A percentile compares a stretch with the other conserved stretches of the same genome.
Conservation (phyloP, 1,140 invertebrate species). For the Drosophila willistoni region DNA sequence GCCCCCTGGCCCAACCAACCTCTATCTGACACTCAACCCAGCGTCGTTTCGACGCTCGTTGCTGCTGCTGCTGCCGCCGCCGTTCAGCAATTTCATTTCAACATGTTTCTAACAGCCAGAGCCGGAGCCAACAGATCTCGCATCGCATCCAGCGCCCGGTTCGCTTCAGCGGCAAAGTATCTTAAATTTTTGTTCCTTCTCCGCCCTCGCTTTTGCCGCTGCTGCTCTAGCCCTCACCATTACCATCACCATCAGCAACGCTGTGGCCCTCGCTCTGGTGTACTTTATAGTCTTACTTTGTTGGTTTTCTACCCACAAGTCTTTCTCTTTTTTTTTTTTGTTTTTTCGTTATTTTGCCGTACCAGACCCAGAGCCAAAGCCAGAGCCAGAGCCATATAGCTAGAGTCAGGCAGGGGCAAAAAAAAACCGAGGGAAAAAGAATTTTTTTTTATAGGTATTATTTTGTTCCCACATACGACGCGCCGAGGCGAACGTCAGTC, state of each 20-base stretch:
- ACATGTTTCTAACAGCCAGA: conserved; percentile 71
- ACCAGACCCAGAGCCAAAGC: conserved; percentile 40
- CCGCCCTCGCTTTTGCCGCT: conserved; percentile 18
- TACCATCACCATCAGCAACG: conserved; percentile 12
- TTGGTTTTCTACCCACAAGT: conserved; percentile 82
- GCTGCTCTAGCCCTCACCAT: conserved; percentile 11
- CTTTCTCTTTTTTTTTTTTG: conserved; percentile 68
- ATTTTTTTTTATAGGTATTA: conserved; percentile 78
- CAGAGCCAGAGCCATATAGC: conserved; percentile 33
- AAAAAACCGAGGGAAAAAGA: conserved; percentile 69
- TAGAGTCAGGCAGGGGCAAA: conserved; percentile 46
- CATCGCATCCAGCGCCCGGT: conserved; percentile 50
- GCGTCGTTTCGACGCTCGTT: conserved; percentile 26
- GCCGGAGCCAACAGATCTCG: conserved; percentile 64
- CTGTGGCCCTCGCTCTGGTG: conserved; percentile 37
- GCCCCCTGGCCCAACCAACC: conserved; percentile 19
- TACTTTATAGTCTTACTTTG: conserved; percentile 81
- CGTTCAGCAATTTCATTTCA: conserved; percentile 77
- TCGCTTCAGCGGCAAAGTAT: conserved; percentile 74
- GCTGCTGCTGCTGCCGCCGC: conserved; percentile 20
- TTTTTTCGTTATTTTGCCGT: conserved; percentile 71
- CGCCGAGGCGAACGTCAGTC: conserved; percentile 73
- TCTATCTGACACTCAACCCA: conserved; percentile 59
- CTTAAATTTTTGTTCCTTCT: conserved; percentile 63
- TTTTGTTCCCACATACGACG: conserved; percentile 79